Evolutionary conservation across 2,888 invertebrate genomes (phyloP).

Genomic region (Cheilosia pagana): DNA sequence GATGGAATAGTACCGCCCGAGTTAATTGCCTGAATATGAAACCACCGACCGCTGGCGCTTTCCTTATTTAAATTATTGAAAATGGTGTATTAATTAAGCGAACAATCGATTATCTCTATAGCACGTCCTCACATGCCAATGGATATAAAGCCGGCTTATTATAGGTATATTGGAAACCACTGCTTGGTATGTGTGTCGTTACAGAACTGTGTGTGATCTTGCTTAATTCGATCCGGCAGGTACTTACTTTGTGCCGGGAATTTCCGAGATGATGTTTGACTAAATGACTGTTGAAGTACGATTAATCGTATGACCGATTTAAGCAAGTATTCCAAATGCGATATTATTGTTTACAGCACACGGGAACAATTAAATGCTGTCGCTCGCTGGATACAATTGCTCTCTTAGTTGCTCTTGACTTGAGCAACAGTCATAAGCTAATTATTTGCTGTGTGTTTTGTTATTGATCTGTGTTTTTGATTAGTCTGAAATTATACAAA

Average conservation of each 20-base stretch:
- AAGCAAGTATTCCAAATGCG: conserved; percentile 13
- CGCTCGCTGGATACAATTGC: background rate
- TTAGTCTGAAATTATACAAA: conserved; percentile 39
- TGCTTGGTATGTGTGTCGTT: no score
- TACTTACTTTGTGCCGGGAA: conserved; percentile 47
- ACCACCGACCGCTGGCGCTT: background rate
- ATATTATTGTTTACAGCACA: background rate
- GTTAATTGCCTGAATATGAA: background rate
- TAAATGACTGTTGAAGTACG: conserved; percentile 28
- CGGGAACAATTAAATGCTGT: background rate
- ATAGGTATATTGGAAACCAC: no score
- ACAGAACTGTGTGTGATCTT: no score
- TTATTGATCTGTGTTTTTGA: conserved; percentile 26
- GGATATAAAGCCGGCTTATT: background rate
- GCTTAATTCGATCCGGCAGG: background rate
- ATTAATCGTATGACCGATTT: conserved; percentile 16
- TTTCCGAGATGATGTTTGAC: conserved; percentile 55
- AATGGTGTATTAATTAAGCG: background rate
- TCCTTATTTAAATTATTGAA: background rate
- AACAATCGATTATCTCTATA: background rate
- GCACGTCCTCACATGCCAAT: background rate
- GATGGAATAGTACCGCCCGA: no score
- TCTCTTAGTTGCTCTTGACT: background rate
- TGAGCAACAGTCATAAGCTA: conserved; percentile 7
- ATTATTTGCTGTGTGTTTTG: conserved; percentile 1